Base-by-base conservation (phyloP, 1,140 invertebrate species). In the Gryllus bimaculatus region DNA sequence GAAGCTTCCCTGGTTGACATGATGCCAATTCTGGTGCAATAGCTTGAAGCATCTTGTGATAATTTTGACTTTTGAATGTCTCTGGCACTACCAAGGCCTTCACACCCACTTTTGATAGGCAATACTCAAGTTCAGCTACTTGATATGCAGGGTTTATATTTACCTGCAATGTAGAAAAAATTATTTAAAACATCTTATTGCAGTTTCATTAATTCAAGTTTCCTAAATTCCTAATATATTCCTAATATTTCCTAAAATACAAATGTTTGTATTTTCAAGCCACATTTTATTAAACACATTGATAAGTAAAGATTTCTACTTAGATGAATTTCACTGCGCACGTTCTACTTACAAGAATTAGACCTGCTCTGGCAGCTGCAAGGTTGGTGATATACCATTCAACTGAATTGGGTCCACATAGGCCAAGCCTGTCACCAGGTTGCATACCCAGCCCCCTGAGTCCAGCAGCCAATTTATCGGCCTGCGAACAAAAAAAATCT, bases 391-490 rank as follows among this genome's bases (percentile, higher is more conserved):
- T 83, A 8, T 94, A 87, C 96, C 96, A 99, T 83, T 95, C 92
- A 8, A 91, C 83, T 47, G 89, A 88, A 86, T 98, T 99, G 0
- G 96, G 95, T 0, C 92, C 91, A 94, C 95, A 98, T 15, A 99
- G 88, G 0, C 93, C 97, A 6, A 99, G 82, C 8, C 93, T 85
- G 83, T 99, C 97, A 0, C 95, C 96, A 77, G 87, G 89, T 80
- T 91, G 83, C 13, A 98, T 84, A 0, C 96, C 96, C 13, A 97
- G 83, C 47, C 89, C 89, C 73, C 91, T 84, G 0, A 99, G 87
- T 2, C 95, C 94, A 18, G 93, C 92, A 6, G 95, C 96, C 3
- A 98, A 83, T 48, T 90, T 89, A 83, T 98, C 93, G 0, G 89
- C 90, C 89, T 96, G 74, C 18, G 47, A 47, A n/a, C 66, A 48